phyloP scores from a whole-genome alignment of 2,888 invertebrate species.

The Ennomos fuscantarius region DNA sequence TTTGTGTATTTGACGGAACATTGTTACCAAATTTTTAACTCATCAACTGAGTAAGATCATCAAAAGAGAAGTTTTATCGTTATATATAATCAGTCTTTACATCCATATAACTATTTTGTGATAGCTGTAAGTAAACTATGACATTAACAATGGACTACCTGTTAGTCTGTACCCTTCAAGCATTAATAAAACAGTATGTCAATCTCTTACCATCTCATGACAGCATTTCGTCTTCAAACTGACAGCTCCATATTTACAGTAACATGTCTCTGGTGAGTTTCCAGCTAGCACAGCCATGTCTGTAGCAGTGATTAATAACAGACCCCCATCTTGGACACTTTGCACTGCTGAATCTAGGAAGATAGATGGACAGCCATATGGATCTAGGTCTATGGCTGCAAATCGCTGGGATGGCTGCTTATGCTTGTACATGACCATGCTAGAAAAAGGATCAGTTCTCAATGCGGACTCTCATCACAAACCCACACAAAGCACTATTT shows the following conservation, averaged over 20 bases:
- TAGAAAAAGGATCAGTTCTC: conserved; percentile 62
- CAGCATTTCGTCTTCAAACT: conserved; percentile 94
- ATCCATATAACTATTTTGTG: too few relatives aligned
- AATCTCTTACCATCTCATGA: conserved; percentile 94
- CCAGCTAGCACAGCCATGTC: conserved; percentile 99
- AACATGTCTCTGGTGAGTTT: conserved; percentile 97
- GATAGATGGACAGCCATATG: conserved; percentile 97
- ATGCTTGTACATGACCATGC: conserved; percentile 94
- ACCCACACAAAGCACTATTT: too few relatives aligned
- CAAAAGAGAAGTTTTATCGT: conserved; percentile 4
- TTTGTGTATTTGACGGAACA: background rate
- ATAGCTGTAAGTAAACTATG: too few relatives aligned
- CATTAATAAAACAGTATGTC: too few relatives aligned
- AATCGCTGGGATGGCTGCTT: conserved; percentile 88
- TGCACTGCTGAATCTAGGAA: conserved; percentile 97
- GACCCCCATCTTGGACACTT: conserved; percentile 91
- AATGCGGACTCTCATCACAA: too few relatives aligned
- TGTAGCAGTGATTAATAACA: conserved; percentile 97
- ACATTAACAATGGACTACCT: too few relatives aligned
- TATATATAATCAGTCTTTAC: too few relatives aligned
- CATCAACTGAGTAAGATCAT: too few relatives aligned
- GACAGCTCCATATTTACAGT: conserved; percentile 96
- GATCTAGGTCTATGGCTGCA: conserved; percentile 97
- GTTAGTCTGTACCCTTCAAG: too few relatives aligned
- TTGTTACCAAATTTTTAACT: background rate